Base-by-base conservation (phyloP, 2,888 invertebrate genomes). In the Oegoconia quadripuncta region DNA sequence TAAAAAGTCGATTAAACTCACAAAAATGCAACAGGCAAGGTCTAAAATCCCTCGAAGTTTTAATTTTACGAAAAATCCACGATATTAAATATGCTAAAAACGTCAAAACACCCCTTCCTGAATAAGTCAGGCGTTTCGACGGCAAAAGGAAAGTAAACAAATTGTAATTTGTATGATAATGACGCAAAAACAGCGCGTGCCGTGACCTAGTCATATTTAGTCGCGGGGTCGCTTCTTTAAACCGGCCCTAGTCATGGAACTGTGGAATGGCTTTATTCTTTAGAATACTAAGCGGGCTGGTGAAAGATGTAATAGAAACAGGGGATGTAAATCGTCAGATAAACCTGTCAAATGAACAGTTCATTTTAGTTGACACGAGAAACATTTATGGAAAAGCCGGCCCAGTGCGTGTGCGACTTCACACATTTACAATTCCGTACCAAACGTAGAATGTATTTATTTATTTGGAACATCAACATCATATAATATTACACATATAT, bases 131-230 rank as follows among this genome's bases (percentile, higher is more conserved):
- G 44, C 34, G 57, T 64, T 50, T 59, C 44, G 59, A 59, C 57
- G 48, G 43, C 53, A 52, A 59, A 59, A 52, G 55, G 56, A 65
- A 75, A 64, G 74, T 70, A 66, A 70, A 72, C 77, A 76, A 77
- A 68, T 75, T 68, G 74, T 65, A 75, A 80, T 81, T 79, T 78
- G 69, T 75, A 81, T 80, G 76, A 69, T 75, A 81, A 80, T 79
- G 75, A 75, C 66, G 65, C 55, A 60, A 61, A 59, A 68, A 70
- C 69, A 67, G 50, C 51, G 50, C n/a, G 43, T 68, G 55, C 42
- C 69, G 66, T 72, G 73, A 63, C 59, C 50, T 42, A 41, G 41
- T 45, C 52, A 55, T 63, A 64, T 63, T 63, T 64, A 48, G 51
- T 44, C 34, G 26, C 29, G 4, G 27, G 30, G 39, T 34, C 39